Evolutionary conservation across 1,140 invertebrate genomes (phyloP), one percentile per base, ranked within the genome.

Genomic region (Chironomus tepperi): DNA sequence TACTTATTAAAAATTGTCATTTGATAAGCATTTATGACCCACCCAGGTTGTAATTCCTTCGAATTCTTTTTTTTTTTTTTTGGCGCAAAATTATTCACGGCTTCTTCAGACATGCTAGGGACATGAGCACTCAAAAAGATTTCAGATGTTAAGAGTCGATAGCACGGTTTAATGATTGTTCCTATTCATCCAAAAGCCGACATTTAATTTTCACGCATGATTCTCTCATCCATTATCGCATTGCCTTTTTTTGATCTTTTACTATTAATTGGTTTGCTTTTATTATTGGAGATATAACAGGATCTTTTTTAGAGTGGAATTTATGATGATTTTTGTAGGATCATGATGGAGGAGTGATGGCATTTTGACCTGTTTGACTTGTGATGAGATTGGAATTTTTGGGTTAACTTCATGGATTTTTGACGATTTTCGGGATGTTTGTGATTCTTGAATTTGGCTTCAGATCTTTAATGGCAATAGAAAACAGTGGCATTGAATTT

Each of bases 231-330:
- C 47, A 57, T 57, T 57, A 57, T 57, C 47, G 47, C 12, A 57
- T n/a, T n/a, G 12, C 47, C 15, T 34, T 5, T 34, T 34, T 34
- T 34, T 34, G 24, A 12, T 57, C n/a, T 57, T 57, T n/a, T 57
- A 15, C n/a, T 57, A n/a, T 57, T 57, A 57, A 57, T 57, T 57
- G 47, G 47, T 57, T 57, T n/a, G n/a, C 47, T 57, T 47, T 57
- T 57, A 57, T 57, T 57, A 12, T 57, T 57, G n/a, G 47, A 57
- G 47, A 8, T n/a, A 57, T n/a, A 57, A n/a, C 47, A 12, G 47
- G 12, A 57, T 57, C 12, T 57, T 57, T n/a, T 34, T 34, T 34
- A 34, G 24, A 34, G n/a, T 57, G 12, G n/a, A 57, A 15, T 57
- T 57, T 57, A 12, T 57, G 12, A 57, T 34, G 24, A 2, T 34